These are phyloP conservation scores for Macrobrachium nipponense DNA, from an alignment of 1,140 invertebrate species.

Conservation along the genomic window DNA sequence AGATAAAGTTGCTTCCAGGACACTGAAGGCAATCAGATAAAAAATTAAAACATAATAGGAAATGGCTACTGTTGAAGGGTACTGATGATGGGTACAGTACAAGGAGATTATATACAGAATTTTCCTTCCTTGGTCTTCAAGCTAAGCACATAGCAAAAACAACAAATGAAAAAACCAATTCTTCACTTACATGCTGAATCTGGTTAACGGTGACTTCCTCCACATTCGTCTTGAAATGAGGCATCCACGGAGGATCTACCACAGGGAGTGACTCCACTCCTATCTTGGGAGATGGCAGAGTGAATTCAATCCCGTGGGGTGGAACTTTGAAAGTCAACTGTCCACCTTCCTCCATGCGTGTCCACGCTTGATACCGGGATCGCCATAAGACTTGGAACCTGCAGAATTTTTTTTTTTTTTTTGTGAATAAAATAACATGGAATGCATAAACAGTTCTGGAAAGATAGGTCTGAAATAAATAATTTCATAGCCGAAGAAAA, in stretches of 20 bases:
- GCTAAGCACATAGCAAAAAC: neutral
- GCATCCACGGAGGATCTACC: slow-evolving; percentile 99
- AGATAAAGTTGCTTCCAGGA: too few relatives aligned
- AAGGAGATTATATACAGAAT: too few relatives aligned
- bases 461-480: too few relatives aligned
- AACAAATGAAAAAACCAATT: neutral
- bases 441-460: too few relatives aligned
- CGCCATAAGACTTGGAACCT: slow-evolving; percentile 97
- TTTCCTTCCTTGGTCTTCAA: too few relatives aligned
- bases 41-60: too few relatives aligned
- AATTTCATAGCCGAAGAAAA: too few relatives aligned
- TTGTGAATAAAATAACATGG: slow-evolving; percentile 29
- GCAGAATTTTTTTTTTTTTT: slow-evolving; percentile 51
- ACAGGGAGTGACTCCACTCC: slow-evolving; percentile 94
- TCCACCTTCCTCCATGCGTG: slow-evolving; percentile 97
- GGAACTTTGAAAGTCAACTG: slow-evolving; percentile 96
- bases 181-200: slow-evolving; percentile 88
- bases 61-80: too few relatives aligned
- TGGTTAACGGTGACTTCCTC: slow-evolving; percentile 99
- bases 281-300: slow-evolving; percentile 97
- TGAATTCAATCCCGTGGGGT: slow-evolving; percentile 98
- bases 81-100: too few relatives aligned
- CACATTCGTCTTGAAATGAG: slow-evolving; percentile 81
- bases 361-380: slow-evolving; percentile 98
- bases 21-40: too few relatives aligned